These are phyloP conservation scores for Dryoscopus gambensis DNA, from an alignment of 2,113 vertebrate genomes.

Conservation along the genomic window DNA sequence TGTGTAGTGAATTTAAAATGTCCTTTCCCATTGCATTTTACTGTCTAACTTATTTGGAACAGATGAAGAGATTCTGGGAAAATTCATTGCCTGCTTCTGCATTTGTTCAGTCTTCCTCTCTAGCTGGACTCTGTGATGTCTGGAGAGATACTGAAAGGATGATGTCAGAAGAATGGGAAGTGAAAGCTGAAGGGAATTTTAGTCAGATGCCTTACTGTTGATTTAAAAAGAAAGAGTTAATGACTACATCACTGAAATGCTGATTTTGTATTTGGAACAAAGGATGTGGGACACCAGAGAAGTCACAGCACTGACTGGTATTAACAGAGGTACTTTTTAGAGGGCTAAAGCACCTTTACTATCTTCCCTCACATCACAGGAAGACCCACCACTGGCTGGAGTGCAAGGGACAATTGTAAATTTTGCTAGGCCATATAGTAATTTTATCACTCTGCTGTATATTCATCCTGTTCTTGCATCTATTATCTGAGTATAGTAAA, in stretches of 20 bases:
- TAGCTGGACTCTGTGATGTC: neutral
- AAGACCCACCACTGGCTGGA: neutral
- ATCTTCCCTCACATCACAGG: neutral
- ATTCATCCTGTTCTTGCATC: neutral
- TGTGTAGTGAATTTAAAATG: neutral
- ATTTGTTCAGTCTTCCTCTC: neutral
- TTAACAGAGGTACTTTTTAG: neutral
- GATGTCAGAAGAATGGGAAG: constrained; percentile 1
- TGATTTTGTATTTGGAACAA: neutral
- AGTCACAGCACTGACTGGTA: neutral
- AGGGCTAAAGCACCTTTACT: neutral
- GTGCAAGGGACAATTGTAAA: neutral
- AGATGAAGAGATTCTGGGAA: constrained; percentile 6
- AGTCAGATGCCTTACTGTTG: neutral
- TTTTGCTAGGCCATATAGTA: neutral
- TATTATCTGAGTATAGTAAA: neutral
- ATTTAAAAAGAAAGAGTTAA: neutral
- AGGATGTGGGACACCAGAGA: neutral
- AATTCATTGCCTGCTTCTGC: neutral
- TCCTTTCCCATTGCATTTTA: neutral
- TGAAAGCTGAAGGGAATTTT: constrained; percentile 13
- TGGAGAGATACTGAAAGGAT: neutral
- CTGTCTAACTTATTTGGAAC: neutral
- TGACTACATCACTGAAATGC: neutral
- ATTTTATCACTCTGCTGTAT: neutral